A percentile compares a stretch with the other conserved stretches of the same genome.
Evolutionary conservation across 2,113 vertebrate species (phyloP).

Genomic region (Prunella himalayana): DNA sequence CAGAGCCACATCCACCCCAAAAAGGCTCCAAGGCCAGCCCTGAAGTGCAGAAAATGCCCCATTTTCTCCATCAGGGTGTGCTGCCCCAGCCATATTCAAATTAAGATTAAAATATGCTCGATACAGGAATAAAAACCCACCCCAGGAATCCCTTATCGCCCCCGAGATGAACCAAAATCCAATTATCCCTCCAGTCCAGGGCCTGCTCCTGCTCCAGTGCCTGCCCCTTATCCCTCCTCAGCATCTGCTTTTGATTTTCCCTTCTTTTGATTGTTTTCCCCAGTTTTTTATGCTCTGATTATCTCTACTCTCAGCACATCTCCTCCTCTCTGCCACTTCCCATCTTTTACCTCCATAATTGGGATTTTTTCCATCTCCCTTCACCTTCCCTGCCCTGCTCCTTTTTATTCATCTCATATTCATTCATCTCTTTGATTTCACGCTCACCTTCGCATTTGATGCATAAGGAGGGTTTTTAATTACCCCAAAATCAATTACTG

Average conservation of each 20-base stretch:
- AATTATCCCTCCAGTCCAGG: constrained; percentile 13
- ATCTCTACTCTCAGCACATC: not conserved
- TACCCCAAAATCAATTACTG: not conserved
- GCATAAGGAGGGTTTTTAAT: not conserved
- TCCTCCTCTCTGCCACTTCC: not conserved
- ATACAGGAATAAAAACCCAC: not conserved
- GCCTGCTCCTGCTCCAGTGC: not conserved
- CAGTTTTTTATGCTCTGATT: not conserved
- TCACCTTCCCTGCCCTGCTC: not conserved
- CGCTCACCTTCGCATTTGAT: not conserved
- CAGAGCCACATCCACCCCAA: fast-evolving
- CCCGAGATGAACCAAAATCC: not conserved
- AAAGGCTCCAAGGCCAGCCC: fast-evolving
- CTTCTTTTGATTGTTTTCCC: not conserved
- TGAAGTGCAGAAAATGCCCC: fast-evolving
- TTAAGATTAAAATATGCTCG: not conserved
- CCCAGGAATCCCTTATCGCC: not conserved
- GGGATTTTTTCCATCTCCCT: not conserved
- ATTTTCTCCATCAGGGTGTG: fast-evolving
- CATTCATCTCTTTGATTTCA: not conserved
- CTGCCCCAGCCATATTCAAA: not conserved
- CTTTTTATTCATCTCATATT: not conserved
- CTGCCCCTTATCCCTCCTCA: constrained; percentile 30
- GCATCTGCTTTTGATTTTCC: constrained; percentile 60
- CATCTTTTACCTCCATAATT: not conserved